Conservation (phyloP, 2,888 invertebrate genomes). For the Neuroscelio doddi region DNA sequence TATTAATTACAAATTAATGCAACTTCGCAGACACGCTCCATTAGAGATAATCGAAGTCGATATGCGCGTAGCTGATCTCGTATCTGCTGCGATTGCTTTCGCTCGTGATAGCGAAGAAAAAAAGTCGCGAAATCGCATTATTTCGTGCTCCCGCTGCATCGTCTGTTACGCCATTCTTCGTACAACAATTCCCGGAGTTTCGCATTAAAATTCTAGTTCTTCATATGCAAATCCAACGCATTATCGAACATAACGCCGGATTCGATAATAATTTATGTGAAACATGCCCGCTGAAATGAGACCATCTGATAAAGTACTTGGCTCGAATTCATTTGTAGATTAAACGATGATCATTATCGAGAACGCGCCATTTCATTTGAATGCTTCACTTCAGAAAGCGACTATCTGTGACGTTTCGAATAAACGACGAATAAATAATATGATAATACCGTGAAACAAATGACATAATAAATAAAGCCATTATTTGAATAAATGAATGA, state of each 20-base stretch:
- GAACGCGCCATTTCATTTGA: conserved; percentile 2
- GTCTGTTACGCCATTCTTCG: conserved; percentile 17
- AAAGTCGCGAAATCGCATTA: conserved; percentile 17
- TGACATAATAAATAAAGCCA: conserved; percentile 25
- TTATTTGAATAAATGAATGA: conserved; percentile 22
- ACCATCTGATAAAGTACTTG: conserved; percentile 25
- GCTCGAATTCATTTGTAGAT: conserved; percentile 10
- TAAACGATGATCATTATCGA: neutral
- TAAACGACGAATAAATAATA: conserved; percentile 12
- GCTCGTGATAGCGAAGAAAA: too few relatives aligned
- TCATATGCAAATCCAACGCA: conserved; percentile 25
- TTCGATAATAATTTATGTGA: conserved; percentile 28
- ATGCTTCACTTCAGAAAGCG: neutral
- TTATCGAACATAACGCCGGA: conserved; percentile 9
- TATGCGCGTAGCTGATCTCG: conserved; percentile 16
- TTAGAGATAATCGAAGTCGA: conserved; percentile 55
- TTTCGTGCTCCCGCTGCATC: conserved; percentile 19
- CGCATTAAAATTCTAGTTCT: conserved; percentile 22
- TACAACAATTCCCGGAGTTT: conserved; percentile 12
- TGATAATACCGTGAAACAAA: conserved; percentile 30
- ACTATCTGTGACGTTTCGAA: conserved; percentile 8
- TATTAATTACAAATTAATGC: conserved; percentile 66
- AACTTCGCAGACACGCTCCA: conserved; percentile 56
- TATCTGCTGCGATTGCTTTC: conserved; percentile 12
- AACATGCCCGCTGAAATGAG: conserved; percentile 29